Percentiles rank a stretch among this genome's conserved stretches.
phyloP scores from a whole-genome alignment of 53 echinoderm and acorn worm species.

The Echinometra lucunter region DNA sequence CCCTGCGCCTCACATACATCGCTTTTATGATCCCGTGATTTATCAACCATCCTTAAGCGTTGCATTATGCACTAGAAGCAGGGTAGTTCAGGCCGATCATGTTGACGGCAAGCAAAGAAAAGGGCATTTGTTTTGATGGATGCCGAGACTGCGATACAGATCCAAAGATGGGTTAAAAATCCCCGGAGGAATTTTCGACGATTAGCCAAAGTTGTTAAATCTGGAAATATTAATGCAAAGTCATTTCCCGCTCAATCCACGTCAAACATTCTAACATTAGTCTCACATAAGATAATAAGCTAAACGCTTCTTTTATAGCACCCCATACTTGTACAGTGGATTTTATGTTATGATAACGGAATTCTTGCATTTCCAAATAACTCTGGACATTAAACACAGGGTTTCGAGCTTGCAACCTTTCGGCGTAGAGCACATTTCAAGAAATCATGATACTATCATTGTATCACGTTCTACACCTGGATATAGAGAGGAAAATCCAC shows the following conservation, averaged over 20 bases:
- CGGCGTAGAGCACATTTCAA: too few relatives aligned
- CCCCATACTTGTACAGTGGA: not conserved
- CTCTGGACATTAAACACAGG: too few relatives aligned
- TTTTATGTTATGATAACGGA: too few relatives aligned
- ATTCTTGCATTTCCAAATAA: too few relatives aligned
- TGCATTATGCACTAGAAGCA: not conserved
- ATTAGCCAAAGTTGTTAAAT: not conserved
- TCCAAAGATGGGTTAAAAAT: not conserved
- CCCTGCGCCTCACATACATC: not conserved
- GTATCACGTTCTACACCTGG: too few relatives aligned
- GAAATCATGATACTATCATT: too few relatives aligned
- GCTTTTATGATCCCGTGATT: not conserved
- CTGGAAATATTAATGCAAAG: not conserved
- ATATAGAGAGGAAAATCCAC: too few relatives aligned
- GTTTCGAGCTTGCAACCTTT: too few relatives aligned
- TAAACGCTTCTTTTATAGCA: not conserved
- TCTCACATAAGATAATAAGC: not conserved
- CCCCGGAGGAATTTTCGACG: not conserved
- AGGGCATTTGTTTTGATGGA: not conserved
- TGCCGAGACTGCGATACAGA: not conserved
- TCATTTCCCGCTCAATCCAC: not conserved
- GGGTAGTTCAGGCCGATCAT: not conserved
- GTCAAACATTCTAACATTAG: not conserved
- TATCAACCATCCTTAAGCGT: not conserved
- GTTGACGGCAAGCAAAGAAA: not conserved